Evolutionary conservation across 2,888 invertebrate species (phyloP).

Genomic region (Actias luna): DNA sequence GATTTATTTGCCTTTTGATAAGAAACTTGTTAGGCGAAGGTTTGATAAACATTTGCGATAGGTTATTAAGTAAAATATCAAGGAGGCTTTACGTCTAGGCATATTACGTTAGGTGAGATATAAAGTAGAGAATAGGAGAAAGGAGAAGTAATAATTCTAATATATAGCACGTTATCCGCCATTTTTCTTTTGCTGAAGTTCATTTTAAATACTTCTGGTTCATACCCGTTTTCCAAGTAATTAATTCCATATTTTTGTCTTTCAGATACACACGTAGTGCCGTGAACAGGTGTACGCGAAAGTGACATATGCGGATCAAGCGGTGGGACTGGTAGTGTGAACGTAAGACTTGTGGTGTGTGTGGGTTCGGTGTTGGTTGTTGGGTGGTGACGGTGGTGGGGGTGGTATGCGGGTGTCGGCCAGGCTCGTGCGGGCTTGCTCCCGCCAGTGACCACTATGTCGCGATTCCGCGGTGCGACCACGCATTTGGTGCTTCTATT

Average conservation of each 20-base stretch:
- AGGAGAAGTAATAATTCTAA: too few relatives aligned
- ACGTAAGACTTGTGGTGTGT: background rate
- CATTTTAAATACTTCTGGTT: background rate
- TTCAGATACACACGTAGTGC: background rate
- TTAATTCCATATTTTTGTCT: background rate
- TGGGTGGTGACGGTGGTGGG: too few relatives aligned
- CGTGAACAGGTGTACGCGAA: background rate
- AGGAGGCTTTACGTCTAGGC: too few relatives aligned
- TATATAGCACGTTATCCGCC: too few relatives aligned
- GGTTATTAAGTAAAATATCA: too few relatives aligned
- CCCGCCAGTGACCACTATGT: constrained; percentile 61
- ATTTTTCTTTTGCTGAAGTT: too few relatives aligned
- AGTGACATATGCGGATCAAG: background rate
- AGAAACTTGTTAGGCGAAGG: too few relatives aligned
- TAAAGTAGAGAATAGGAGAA: too few relatives aligned
- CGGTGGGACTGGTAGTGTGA: background rate
- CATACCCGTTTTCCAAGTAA: background rate
- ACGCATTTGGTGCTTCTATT: constrained; percentile 61
- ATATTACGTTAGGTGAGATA: too few relatives aligned
- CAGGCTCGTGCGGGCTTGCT: constrained; percentile 45
- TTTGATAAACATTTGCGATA: too few relatives aligned
- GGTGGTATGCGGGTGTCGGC: constrained; percentile 40
- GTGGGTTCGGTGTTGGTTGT: background rate
- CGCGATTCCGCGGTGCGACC: constrained; percentile 55
- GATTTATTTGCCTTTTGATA: too few relatives aligned